Evolutionary conservation across 2,113 vertebrate species (phyloP).

Genomic region (Aegypius monachus): DNA sequence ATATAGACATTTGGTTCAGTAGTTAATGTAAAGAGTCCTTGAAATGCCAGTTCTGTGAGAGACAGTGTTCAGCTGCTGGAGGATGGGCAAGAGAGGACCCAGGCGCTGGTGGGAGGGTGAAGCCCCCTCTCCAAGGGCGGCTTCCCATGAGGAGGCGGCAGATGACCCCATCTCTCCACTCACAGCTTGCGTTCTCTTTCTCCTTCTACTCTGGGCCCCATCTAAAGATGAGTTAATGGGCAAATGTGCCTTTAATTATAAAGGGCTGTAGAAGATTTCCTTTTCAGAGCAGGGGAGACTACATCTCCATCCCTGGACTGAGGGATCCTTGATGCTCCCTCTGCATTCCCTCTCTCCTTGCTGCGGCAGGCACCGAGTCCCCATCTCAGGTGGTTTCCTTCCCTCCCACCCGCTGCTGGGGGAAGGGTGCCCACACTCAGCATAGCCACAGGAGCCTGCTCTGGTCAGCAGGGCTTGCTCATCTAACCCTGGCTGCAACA

Average conservation of each 20-base stretch:
- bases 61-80: neutral
- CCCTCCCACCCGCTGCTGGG: neutral
- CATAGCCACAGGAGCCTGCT: neutral
- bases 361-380: fast-evolving
- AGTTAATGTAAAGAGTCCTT: neutral
- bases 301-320: neutral
- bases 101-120: neutral
- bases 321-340: neutral
- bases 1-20: neutral
- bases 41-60: neutral
- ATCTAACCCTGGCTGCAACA: neutral
- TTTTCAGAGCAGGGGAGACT: neutral
- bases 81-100: neutral
- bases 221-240: neutral
- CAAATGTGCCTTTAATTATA: neutral
- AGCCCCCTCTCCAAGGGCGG: neutral
- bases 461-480: neutral
- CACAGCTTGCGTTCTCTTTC: neutral
- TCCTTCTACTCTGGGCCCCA: neutral
- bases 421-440: neutral
- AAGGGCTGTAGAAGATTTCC: neutral
- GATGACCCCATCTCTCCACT: neutral
- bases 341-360: neutral
- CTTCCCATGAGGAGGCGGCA: neutral
- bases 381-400: neutral